phyloP scores from a whole-genome alignment of 2,888 invertebrate genomes.

The Eupeodes luniger region DNA sequence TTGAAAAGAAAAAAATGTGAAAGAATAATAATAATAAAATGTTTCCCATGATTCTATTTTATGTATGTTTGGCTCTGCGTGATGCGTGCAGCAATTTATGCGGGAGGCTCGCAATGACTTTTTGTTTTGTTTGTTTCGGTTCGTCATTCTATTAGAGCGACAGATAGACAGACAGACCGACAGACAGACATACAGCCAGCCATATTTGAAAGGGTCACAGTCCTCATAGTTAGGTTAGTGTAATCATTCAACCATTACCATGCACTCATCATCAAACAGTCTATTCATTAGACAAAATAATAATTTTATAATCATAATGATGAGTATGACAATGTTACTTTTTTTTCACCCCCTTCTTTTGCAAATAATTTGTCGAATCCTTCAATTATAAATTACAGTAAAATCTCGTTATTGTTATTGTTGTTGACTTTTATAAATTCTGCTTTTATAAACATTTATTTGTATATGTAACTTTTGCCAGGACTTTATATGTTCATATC shows the following conservation, averaged over 20 bases:
- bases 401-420: not conserved
- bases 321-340: not conserved
- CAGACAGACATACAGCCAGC: conserved; percentile 16
- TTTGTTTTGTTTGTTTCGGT: conserved; percentile 39
- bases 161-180: conserved; percentile 21
- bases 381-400: conserved; percentile 28
- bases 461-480: too few species aligned
- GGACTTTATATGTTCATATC: too few species aligned
- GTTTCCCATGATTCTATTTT: conserved; percentile 64
- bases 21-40: conserved; percentile 24
- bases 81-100: conserved; percentile 65
- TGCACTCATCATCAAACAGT: conserved; percentile 32
- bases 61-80: conserved; percentile 41
- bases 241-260: conserved; percentile 76
- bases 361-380: conserved; percentile 68
- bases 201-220: conserved; percentile 50
- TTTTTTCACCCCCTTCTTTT: conserved; percentile 25
- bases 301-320: conserved; percentile 55
- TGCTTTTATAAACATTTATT: too few species aligned
- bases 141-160: conserved; percentile 18
- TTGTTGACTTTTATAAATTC: too few species aligned
- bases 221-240: conserved; percentile 39
- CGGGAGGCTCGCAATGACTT: conserved; percentile 68
- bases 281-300: conserved; percentile 65
- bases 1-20: conserved; percentile 39